These are phyloP conservation scores for Steinernema carpocapsae DNA, from an alignment of 2,888 invertebrate species.

Conservation along the genomic window DNA sequence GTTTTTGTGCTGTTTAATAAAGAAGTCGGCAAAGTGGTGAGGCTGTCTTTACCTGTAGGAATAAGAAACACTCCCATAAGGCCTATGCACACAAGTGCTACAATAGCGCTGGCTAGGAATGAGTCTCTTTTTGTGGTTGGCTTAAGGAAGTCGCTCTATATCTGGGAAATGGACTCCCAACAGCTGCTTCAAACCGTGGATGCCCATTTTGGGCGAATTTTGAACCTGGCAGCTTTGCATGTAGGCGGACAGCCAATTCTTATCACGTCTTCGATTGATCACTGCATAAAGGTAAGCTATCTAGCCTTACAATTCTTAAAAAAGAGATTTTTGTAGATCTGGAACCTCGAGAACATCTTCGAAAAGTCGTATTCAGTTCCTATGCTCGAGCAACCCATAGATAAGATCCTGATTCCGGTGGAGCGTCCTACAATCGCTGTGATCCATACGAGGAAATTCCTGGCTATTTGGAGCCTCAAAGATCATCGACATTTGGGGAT, in stretches of 20 bases:
- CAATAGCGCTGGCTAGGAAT: conserved; percentile 87
- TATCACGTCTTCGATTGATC: conserved; percentile 94
- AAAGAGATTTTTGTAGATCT: conserved; percentile 70
- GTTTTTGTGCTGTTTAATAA: conserved; percentile 1
- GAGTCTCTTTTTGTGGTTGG: conserved; percentile 92
- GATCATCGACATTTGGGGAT: conserved; percentile 59
- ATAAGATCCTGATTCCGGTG: conserved; percentile 77
- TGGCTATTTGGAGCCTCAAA: conserved; percentile 69
- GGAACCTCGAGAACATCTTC: conserved; percentile 98
- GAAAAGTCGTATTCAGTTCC: conserved; percentile 93
- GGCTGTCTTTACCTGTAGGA: conserved; percentile 56
- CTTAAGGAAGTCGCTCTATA: conserved; percentile 88
- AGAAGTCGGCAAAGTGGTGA: neutral
- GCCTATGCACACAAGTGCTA: conserved; percentile 81
- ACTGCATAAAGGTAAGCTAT: conserved; percentile 84
- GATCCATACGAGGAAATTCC: conserved; percentile 89
- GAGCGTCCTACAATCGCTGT: conserved; percentile 80
- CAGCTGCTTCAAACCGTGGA: conserved; percentile 87
- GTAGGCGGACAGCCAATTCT: conserved; percentile 77
- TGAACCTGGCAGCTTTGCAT: conserved; percentile 85
- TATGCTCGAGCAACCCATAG: conserved; percentile 90
- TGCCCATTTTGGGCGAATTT: conserved; percentile 94
- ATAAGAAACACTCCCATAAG: conserved; percentile 71
- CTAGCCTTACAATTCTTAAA: neutral
- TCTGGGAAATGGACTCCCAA: conserved; percentile 80